Evolutionary conservation across 1,140 invertebrate species (phyloP), one percentile per base, ranked within the genome.

Genomic region (Batillaria attramentaria): DNA sequence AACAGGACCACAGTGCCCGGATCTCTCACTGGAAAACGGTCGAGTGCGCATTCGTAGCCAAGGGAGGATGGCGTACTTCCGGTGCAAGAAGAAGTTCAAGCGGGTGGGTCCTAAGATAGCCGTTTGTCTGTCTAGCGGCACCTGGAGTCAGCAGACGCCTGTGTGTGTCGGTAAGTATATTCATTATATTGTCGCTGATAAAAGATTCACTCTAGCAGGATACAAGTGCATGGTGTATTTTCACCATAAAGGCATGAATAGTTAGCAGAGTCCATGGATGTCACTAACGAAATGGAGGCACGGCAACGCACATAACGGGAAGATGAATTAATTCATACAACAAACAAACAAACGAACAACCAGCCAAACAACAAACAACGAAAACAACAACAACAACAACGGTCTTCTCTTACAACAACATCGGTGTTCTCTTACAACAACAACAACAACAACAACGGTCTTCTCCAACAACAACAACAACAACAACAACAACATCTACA

Each of bases 71-170:
- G 77, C 66, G 10, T 75, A 79, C 73, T 81, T 79, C 62, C 46
- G 54, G 1, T 81, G 80, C 62, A 79, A 54, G 66, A 76, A 72
- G 37, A 70, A 54, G 33, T 81, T 78, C 46, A 79, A 73, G 33
- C 46, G 77, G 42, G 66, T 79, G 5, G 80, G 80, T 8, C 46
- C 42, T 39, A 79, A 79, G 66, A 65, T 79, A 69, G 80, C 80
- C 33, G 77, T 81, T 0, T 81, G 80, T 42, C 46, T 79, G 20
- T 39, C 60, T 6, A 18, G 39, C n/a, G 66, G 72, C 2, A 69
- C 66, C 8, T 81, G 80, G 80, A 81, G 80, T 33, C 80, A 81
- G 28, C 80, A 66, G 4, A 35, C 73, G 3, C 80, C 80, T 31
- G 65, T 79, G 4, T 81, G 80, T 75, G 77, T 81, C 5, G 72